These are phyloP conservation scores for Gryon sp. DNA, from an alignment of 1,140 invertebrate genomes.

Conservation along the genomic window DNA sequence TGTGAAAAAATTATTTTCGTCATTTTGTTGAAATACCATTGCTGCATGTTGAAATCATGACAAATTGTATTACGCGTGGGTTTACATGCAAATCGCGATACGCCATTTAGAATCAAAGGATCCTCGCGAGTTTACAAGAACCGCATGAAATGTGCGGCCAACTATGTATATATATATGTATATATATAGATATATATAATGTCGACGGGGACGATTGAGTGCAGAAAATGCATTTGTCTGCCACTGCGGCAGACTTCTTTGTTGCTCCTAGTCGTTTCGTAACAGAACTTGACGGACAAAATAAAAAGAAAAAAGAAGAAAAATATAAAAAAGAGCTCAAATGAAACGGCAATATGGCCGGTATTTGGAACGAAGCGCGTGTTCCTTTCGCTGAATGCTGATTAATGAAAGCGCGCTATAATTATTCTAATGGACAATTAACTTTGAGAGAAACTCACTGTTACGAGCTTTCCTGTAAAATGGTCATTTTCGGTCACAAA, in stretches of 20 bases:
- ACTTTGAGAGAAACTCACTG: conserved; percentile 27
- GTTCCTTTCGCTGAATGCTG: conserved; percentile 40
- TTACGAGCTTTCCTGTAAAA: conserved; percentile 36
- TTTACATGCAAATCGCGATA: conserved; percentile 23
- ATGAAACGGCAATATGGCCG: conserved; percentile 29
- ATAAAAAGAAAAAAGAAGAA: conserved; percentile 37
- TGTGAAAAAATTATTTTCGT: no score
- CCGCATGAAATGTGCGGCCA: conserved; percentile 16
- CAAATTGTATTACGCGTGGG: conserved; percentile 22
- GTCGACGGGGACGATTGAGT: conserved; percentile 40
- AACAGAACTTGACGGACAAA: conserved; percentile 29
- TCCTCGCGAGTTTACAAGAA: conserved; percentile 20
- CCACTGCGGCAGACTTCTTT: conserved; percentile 55
- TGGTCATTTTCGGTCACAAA: conserved; percentile 36
- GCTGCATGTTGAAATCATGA: conserved; percentile 16
- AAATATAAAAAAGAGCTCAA: conserved; percentile 16
- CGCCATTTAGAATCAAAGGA: conserved; percentile 35
- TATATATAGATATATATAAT: conserved; percentile 28
- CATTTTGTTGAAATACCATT: conserved; percentile 3
- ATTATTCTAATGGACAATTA: conserved; percentile 63
- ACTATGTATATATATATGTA: conserved; percentile 9
- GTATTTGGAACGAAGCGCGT: conserved; percentile 6
- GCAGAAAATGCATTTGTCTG: conserved; percentile 53
- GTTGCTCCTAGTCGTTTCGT: conserved; percentile 47
- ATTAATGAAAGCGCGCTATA: conserved; percentile 52